These are phyloP conservation scores for Saturnia japonica DNA, from an alignment of 2,888 invertebrate species.

Conservation along the genomic window DNA sequence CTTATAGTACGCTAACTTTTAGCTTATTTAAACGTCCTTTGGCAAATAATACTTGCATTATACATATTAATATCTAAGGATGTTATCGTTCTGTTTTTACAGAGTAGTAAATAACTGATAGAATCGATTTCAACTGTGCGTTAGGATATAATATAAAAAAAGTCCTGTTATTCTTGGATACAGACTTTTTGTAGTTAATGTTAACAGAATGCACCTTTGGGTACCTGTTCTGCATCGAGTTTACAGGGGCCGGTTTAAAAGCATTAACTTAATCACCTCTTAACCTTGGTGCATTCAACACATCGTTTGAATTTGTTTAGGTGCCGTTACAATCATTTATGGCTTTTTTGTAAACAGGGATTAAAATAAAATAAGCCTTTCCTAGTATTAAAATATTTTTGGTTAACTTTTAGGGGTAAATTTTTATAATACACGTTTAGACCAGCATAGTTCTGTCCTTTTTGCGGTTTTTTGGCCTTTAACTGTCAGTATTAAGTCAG, in stretches of 20 bases:
- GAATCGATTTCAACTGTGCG: background rate
- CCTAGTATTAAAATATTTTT: background rate
- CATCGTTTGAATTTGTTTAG: conserved; percentile 2
- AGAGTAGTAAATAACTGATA: background rate
- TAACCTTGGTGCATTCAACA: conserved; percentile 13
- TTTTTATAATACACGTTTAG: background rate
- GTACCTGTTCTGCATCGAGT: conserved; percentile 5
- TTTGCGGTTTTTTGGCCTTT: too few species aligned
- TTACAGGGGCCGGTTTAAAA: background rate
- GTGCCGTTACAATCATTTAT: background rate
- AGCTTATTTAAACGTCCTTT: background rate
- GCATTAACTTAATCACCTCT: conserved; percentile 11
- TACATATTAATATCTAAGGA: background rate
- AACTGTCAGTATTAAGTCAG: too few species aligned
- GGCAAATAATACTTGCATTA: background rate
- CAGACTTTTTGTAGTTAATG: conserved; percentile 3
- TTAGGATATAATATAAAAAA: background rate
- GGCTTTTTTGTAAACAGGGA: background rate
- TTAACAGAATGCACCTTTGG: background rate
- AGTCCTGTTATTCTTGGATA: background rate
- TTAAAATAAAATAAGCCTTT: background rate
- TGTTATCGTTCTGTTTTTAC: background rate
- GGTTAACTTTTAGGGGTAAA: background rate
- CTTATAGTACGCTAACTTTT: background rate
- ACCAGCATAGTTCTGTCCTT: too few species aligned